Evolutionary conservation across 1,140 invertebrate genomes (phyloP).

Genomic region (Drosophila kepulauana): DNA sequence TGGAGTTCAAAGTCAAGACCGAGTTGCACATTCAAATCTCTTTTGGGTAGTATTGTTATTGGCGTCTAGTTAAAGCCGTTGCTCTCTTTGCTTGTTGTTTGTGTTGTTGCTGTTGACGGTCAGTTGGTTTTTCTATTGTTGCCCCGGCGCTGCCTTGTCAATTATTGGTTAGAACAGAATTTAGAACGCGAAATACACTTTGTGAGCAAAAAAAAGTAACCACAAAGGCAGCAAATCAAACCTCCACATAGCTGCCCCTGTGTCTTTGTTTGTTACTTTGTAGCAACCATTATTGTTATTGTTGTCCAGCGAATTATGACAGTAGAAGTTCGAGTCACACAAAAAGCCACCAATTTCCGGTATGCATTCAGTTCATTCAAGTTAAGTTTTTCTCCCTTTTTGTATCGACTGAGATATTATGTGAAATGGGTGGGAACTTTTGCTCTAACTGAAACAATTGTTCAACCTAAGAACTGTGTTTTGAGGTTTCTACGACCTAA

Average conservation of each 20-base stretch:
- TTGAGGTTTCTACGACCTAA: constrained; percentile 4
- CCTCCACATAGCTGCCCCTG: constrained; percentile 4
- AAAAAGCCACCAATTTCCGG: constrained; percentile 78
- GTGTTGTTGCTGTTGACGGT: constrained; percentile 30
- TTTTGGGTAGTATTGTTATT: constrained; percentile 71
- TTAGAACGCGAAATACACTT: constrained; percentile 66
- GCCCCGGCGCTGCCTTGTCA: constrained; percentile 60
- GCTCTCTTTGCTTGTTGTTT: constrained; percentile 32
- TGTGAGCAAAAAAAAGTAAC: constrained; percentile 56
- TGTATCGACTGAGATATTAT: constrained; percentile 14
- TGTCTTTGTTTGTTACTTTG: not conserved
- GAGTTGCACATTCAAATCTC: constrained; percentile 76
- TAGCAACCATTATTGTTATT: constrained; percentile 22
- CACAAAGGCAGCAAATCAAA: constrained; percentile 78
- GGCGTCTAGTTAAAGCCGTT: constrained; percentile 50
- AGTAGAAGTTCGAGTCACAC: constrained; percentile 42
- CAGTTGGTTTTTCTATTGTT: constrained; percentile 41
- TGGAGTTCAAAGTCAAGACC: constrained; percentile 74
- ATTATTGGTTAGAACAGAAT: constrained; percentile 74
- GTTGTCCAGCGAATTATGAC: constrained; percentile 64
- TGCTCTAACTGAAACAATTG: constrained; percentile 9
- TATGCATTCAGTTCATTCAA: constrained; percentile 49
- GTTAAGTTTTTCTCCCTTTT: constrained; percentile 29
- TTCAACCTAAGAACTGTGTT: not conserved
- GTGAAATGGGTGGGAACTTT: constrained; percentile 37